Evolutionary conservation across 2,113 vertebrate species (phyloP).

Genomic region (Euleptes europaea): DNA sequence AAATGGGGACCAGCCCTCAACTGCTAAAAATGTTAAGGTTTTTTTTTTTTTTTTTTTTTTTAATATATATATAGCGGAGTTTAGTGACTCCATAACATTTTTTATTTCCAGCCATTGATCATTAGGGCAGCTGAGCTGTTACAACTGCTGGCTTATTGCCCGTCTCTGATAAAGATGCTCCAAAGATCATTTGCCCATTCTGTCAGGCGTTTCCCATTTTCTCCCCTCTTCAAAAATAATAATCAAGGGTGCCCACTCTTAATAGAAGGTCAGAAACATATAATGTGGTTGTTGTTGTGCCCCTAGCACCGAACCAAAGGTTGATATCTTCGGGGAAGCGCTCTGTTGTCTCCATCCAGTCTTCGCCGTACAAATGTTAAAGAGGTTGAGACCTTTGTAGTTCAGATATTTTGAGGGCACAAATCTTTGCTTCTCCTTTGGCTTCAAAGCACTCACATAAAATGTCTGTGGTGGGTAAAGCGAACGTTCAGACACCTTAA

Average conservation of each 20-base stretch:
- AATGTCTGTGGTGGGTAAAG: conserved; percentile 66
- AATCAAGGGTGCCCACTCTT: not conserved
- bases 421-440: conserved; percentile 39
- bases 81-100: no score
- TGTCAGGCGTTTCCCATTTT: not conserved
- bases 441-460: conserved; percentile 45
- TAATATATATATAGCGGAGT: no score
- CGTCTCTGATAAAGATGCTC: conserved; percentile 4
- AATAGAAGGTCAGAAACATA: conserved; percentile 11
- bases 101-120: no score
- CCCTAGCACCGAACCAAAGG: not conserved
- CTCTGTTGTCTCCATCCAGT: conserved; percentile 32
- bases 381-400: conserved; percentile 48
- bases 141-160: not conserved
- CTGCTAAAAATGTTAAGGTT: not conserved
- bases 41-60: not conserved
- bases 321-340: conserved; percentile 32
- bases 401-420: conserved; percentile 20
- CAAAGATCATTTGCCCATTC: not conserved
- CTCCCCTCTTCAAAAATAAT: not conserved
- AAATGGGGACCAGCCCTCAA: not conserved
- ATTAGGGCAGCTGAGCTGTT: not conserved
- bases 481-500: conserved; percentile 66
- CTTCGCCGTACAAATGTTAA: conserved; percentile 25
- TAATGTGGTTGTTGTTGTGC: fast-evolving